phyloP scores from a whole-genome alignment of 2,113 vertebrate species.

The Tetraodon nigroviridis region DNA sequence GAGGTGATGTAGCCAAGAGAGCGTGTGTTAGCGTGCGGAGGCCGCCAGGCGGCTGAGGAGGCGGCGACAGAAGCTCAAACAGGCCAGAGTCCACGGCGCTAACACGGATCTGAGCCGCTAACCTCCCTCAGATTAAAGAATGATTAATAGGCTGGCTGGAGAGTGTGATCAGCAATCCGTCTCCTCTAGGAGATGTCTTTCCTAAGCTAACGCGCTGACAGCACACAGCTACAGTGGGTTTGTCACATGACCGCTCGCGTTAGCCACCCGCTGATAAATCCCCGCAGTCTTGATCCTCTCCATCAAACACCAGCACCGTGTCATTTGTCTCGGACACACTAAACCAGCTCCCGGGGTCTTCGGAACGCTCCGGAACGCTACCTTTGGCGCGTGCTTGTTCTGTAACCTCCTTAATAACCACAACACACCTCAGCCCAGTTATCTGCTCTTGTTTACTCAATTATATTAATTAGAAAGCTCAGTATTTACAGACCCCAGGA shows the following conservation, averaged over 20 bases:
- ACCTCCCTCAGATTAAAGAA: constrained; percentile 80
- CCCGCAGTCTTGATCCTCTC: constrained; percentile 28
- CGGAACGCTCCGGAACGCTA: constrained; percentile 7
- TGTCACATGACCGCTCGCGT: too few species aligned
- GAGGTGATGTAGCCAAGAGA: too few species aligned
- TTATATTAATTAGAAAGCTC: constrained; percentile 64
- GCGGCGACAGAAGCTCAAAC: constrained; percentile 42
- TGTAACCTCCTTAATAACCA: constrained; percentile 32
- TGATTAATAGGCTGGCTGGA: constrained; percentile 76
- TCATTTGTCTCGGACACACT: constrained; percentile 28
- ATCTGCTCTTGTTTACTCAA: constrained; percentile 51
- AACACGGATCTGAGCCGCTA: constrained; percentile 66
- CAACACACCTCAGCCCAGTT: constrained; percentile 38
- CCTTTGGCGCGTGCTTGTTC: constrained; percentile 26
- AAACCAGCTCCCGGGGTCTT: constrained; percentile 6
- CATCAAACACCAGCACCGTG: constrained; percentile 28
- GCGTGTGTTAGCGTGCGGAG: background rate
- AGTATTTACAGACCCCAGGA: constrained; percentile 55
- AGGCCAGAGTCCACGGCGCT: constrained; percentile 67
- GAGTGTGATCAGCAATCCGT: constrained; percentile 75
- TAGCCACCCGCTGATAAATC: constrained; percentile 37
- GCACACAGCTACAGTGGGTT: too few species aligned
- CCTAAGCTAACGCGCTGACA: background rate
- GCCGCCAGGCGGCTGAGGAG: background rate
- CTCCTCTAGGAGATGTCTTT: constrained; percentile 75